Conservation (phyloP, 1,140 invertebrate genomes). For the Lucilia cuprina region DNA sequence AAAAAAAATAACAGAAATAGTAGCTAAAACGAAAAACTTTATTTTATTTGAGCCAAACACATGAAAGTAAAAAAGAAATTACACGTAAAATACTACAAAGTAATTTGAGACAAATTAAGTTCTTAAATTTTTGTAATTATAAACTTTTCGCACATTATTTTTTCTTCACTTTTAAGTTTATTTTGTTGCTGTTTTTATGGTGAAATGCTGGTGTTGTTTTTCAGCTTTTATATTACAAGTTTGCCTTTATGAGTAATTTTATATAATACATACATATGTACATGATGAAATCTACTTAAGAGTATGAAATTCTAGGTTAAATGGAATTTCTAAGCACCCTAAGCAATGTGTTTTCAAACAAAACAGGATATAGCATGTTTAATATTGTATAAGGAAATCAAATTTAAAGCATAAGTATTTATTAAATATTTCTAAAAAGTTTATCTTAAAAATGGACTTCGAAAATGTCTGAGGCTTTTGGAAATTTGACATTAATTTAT, state of each 20-base stretch:
- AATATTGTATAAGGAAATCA: too few relatives aligned
- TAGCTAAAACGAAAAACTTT: background rate
- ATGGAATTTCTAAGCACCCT: background rate
- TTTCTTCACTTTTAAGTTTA: background rate
- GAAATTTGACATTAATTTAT: too few relatives aligned
- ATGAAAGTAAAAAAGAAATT: background rate
- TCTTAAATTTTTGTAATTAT: constrained; percentile 34
- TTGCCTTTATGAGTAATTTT: background rate
- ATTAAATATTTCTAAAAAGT: too few relatives aligned
- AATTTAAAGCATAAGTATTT: too few relatives aligned
- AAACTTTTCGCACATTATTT: constrained; percentile 16
- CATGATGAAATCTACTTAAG: background rate
- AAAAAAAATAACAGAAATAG: too few relatives aligned
- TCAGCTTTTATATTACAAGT: background rate
- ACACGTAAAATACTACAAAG: constrained; percentile 26
- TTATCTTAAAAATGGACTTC: too few relatives aligned
- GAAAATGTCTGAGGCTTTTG: too few relatives aligned
- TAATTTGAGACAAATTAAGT: constrained; percentile 35
- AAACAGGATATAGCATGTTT: too few relatives aligned
- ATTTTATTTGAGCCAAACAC: background rate
- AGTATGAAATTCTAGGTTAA: background rate
- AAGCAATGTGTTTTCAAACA: background rate
- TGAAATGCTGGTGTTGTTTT: background rate
- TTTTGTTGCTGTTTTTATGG: background rate
- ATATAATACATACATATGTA: background rate